These are phyloP conservation scores for Musca vetustissima DNA, from an alignment of 1,140 invertebrate species.

Conservation along the genomic window DNA sequence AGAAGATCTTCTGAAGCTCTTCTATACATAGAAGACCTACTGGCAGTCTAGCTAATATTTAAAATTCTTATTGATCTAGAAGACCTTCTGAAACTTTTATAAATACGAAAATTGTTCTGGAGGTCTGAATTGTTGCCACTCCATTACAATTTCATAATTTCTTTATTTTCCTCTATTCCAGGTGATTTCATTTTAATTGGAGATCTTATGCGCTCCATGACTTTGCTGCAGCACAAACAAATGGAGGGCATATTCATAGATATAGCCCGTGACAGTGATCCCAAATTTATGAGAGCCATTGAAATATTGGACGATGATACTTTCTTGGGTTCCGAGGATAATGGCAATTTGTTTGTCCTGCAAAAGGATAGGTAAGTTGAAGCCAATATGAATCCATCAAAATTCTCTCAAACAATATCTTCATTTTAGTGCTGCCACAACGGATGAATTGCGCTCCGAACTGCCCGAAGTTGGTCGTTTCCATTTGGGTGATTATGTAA, in stretches of 20 bases:
- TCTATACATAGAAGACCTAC: too few relatives aligned
- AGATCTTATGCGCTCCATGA: constrained; percentile 96
- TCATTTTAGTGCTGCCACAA: constrained; percentile 80
- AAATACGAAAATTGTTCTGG: too few relatives aligned
- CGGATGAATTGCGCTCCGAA: constrained; percentile 93
- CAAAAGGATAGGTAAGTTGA: constrained; percentile 84
- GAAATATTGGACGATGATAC: constrained; percentile 98
- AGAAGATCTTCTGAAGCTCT: too few relatives aligned
- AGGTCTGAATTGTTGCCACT: too few relatives aligned
- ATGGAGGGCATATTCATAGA: constrained; percentile 98
- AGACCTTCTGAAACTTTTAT: too few relatives aligned
- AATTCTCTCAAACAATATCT: constrained; percentile 13
- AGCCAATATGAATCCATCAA: too few relatives aligned
- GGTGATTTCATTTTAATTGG: constrained; percentile 95
- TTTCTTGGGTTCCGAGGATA: constrained; percentile 94
- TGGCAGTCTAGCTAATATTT: too few relatives aligned
- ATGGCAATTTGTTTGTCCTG: constrained; percentile 92
- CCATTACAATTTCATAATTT: too few relatives aligned
- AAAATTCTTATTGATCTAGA: too few relatives aligned
- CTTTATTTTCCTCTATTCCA: constrained; percentile 3
- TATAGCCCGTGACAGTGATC: constrained; percentile 93
- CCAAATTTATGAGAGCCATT: constrained; percentile 97
- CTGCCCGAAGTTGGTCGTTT: constrained; percentile 93
- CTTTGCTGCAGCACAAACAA: constrained; percentile 92
- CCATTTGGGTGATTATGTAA: constrained; percentile 96